Evolutionary conservation across 2,888 invertebrate species (phyloP).

Genomic region (Pediacus dermestoides): DNA sequence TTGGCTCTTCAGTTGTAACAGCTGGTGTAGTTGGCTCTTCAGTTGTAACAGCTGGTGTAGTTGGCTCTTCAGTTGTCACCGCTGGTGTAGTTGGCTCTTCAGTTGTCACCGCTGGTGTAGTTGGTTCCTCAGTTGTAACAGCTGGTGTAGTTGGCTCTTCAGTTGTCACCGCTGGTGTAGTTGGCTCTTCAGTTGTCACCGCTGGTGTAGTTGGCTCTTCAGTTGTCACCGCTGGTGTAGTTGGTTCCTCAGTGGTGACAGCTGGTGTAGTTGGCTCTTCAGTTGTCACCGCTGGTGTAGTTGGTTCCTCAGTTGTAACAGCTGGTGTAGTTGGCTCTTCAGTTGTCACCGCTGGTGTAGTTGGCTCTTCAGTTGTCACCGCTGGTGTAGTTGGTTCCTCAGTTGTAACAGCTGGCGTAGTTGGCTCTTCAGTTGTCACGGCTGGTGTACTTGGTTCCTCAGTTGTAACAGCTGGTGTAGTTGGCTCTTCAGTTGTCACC

Average conservation of each 20-base stretch:
- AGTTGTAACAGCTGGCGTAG: conserved; percentile 2
- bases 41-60: conserved; percentile 16
- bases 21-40: neutral
- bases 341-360: conserved; percentile 16
- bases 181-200: conserved; percentile 16
- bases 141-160: conserved; percentile 43
- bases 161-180: conserved; percentile 1
- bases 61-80: neutral
- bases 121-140: conserved; percentile 26
- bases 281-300: conserved; percentile 30
- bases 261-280: conserved; percentile 11
- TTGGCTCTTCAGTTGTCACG: conserved; percentile 26
- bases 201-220: neutral
- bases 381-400: conserved; percentile 7
- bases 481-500: conserved; percentile 16
- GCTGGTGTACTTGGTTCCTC: conserved; percentile 43
- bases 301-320: conserved; percentile 37
- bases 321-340: neutral
- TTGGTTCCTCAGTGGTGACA: conserved; percentile 5
- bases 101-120: conserved; percentile 1
- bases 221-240: conserved; percentile 6
- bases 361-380: neutral
- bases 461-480: conserved; percentile 1
- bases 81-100: conserved; percentile 7
- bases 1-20: conserved; percentile 37